Evolutionary conservation across 2,113 vertebrate species (phyloP), one percentile per base, ranked within the genome.

Genomic region (Apaloderma vittatum): DNA sequence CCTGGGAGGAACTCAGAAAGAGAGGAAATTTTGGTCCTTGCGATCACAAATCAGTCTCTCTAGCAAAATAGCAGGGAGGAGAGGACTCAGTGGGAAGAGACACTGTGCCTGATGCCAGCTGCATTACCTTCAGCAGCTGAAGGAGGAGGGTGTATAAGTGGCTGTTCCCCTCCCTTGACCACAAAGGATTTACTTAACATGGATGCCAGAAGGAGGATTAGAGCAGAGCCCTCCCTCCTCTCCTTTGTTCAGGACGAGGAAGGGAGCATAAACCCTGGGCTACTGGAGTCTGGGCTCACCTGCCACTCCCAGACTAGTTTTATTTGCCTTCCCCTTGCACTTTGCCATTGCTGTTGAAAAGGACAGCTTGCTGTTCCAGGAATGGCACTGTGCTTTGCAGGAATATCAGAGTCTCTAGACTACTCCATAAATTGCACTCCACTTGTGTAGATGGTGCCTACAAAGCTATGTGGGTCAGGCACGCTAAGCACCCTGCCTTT

Each of bases 391-490:
- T 65, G 61, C 52, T 90, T 67, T 55, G 62, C 76, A 81, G 77
- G n/a, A 86, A 34, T 54, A 65, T 48, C 58, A 27, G 46, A 34
- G 24, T 75, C 67, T 90, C 40, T 71, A 57, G 58, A 27, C 82
- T 61, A 45, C 63, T 80, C 68, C 55, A 46, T 77, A 73, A 81
- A 74, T 73, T 86, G 49, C 36, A 49, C 46, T 86, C 36, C 40
- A n/a, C 63, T 91, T 81, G 74, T 3, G 22, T 18, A 87, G 62
- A 65, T 2, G 1, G 75, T 90, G 68, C 54, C 81, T 88, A 80
- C 68, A 34, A 49, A 91, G 83, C 62, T 94, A 97, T 97, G 83
- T 96, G 93, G 93, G 94, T 93, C 93, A 96, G 94, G 75, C 86
- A n/a, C 45, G 80, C 54, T 91, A 55, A 93, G 72, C 90, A 88